phyloP scores from a whole-genome alignment of 2,888 invertebrate species.

The Chymomyza caudatula region DNA sequence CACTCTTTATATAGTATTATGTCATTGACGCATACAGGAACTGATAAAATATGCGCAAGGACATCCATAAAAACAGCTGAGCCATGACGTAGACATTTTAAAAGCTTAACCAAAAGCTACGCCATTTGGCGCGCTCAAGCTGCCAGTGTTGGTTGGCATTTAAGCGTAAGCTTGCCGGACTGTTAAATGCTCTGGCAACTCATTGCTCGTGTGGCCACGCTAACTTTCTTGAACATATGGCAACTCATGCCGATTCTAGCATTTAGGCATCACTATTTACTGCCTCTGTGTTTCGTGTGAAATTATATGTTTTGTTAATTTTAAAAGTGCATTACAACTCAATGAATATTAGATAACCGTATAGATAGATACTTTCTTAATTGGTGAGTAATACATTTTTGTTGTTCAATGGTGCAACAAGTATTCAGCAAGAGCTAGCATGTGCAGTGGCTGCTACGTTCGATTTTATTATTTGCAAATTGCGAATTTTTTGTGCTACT shows the following conservation, averaged over 20 bases:
- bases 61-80: conserved; percentile 38
- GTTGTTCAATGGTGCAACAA: conserved; percentile 18
- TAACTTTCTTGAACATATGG: background rate
- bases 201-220: too few species aligned
- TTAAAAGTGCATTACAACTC: background rate
- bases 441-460: background rate
- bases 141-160: background rate
- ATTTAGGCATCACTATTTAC: background rate
- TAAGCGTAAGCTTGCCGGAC: too few species aligned
- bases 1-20: conserved; percentile 44
- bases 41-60: conserved; percentile 23
- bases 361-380: background rate
- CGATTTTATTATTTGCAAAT: background rate
- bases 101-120: conserved; percentile 11
- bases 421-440: conserved; percentile 14
- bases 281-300: background rate
- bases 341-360: background rate
- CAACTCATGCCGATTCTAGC: background rate
- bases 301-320: background rate
- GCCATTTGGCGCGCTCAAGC: background rate
- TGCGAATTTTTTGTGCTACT: background rate
- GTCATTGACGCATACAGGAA: conserved; percentile 19
- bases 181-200: too few species aligned
- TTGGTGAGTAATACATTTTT: background rate
- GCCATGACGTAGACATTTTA: conserved; percentile 16